These are phyloP conservation scores for Aegypius monachus DNA, from an alignment of 2,113 vertebrate genomes.

Conservation along the genomic window DNA sequence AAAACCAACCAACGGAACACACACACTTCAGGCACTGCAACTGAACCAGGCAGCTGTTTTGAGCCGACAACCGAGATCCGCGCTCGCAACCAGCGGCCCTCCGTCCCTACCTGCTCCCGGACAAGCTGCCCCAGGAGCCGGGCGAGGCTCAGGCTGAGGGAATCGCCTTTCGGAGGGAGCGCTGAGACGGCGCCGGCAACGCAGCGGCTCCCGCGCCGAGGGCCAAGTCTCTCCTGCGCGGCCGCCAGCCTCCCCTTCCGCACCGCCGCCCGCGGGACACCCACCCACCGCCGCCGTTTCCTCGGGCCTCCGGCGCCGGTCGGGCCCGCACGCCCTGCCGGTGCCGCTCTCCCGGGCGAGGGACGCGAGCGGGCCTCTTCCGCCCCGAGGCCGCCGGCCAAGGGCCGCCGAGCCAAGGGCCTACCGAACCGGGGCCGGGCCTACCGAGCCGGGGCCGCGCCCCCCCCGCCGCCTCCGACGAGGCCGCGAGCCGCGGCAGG, in stretches of 20 bases:
- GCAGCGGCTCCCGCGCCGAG: neutral
- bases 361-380: neutral
- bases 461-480: neutral
- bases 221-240: neutral
- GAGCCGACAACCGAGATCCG: neutral
- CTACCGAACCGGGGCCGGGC: neutral
- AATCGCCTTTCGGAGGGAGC: neutral
- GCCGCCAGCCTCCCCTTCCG: neutral
- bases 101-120: neutral
- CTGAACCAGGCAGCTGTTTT: neutral
- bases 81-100: neutral
- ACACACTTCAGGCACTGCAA: neutral
- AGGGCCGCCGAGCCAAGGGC: too few species aligned
- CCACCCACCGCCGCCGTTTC: neutral
- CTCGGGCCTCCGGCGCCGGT: neutral
- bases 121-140: neutral
- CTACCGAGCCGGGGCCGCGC: neutral
- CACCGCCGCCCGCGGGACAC: neutral
- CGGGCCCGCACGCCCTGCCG: neutral
- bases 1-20: too few species aligned
- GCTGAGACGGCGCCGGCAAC: neutral
- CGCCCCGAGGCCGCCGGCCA: neutral
- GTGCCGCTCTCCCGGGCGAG: neutral
- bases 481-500: neutral
- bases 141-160: too few species aligned